Evolutionary conservation across 2,797 vertebrate species (phyloP), one percentile per base, ranked within the genome.

Genomic region (Nannoperca obscura): DNA sequence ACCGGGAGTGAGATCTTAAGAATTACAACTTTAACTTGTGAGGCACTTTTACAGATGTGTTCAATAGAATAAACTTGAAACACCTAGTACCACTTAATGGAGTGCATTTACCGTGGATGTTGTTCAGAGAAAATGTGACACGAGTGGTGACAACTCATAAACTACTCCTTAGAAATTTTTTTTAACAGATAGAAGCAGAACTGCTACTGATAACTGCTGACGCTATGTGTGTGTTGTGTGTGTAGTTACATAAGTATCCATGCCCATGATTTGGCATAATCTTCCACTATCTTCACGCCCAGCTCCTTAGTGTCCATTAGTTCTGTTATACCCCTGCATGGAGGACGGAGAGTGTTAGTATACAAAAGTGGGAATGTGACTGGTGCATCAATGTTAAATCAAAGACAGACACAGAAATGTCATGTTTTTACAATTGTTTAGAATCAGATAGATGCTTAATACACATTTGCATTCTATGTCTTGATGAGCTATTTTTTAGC

Each of bases 201-300:
- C 9, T 55, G 5, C 32, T n/a, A 13, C 19, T 38, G 11, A 38
- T 58, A 13, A n/a, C 19, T 60, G 36, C 5, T 3, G 12, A 49
- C 9, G 10, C 3, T 52, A 13, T 54, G 9, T 40, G 46, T 55
- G 52, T 62, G 40, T 42, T 66, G 63, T 72, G 24, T 50, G 38
- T 86, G 27, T 49, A 59, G 1, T 86, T 82, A 90, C 88, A 83
- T 69, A 7, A 91, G 61, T 42, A 90, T 91, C 89, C 89, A 91
- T 20, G 60, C 1, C 91, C 91, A 92, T 5, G 91, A 89, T 36
- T 87, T 86, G 57, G 81, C 58, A 19, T 83, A 90, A 64, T 92
- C 91, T 36, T 91, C 89, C 19, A 86, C 65, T 20, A 92, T 85
- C 88, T 89, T 91, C 60, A 87, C 15, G 38, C 79, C 76, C 44